These are phyloP conservation scores for Napeogenes sylphis DNA, from an alignment of 2,888 invertebrate species.

Conservation along the genomic window DNA sequence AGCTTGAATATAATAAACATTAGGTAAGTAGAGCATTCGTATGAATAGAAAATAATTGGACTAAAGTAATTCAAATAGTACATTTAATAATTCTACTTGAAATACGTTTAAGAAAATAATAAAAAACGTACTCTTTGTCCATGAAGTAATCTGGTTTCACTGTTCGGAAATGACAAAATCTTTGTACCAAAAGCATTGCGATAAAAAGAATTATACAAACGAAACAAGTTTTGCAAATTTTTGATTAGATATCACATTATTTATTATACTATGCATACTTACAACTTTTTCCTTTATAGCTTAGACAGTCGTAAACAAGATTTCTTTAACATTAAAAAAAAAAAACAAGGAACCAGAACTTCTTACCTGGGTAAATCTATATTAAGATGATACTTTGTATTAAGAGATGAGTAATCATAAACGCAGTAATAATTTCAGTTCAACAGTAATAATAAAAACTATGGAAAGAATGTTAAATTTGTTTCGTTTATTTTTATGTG, in stretches of 20 bases:
- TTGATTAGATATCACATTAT: not conserved
- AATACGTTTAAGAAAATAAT: not conserved
- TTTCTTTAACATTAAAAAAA: no score
- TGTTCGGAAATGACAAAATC: conserved; percentile 1
- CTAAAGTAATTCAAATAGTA: not conserved
- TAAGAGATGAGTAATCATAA: no score
- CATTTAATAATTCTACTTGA: not conserved
- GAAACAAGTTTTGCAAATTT: not conserved
- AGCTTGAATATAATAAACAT: not conserved
- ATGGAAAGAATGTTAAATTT: no score
- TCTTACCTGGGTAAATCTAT: no score
- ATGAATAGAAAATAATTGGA: not conserved
- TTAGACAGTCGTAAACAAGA: no score
- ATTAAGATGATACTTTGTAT: no score
- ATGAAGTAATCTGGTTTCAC: conserved; percentile 3
- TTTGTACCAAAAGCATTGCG: not conserved
- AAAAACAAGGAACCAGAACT: no score
- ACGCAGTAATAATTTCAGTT: no score
- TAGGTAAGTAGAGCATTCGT: not conserved
- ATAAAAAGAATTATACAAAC: not conserved
- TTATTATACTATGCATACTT: no score
- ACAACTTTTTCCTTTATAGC: no score
- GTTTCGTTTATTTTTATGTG: no score
- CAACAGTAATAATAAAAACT: no score
- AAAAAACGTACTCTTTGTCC: not conserved